phyloP scores from a whole-genome alignment of 2,888 invertebrate genomes.

The Lasiommata megera region DNA sequence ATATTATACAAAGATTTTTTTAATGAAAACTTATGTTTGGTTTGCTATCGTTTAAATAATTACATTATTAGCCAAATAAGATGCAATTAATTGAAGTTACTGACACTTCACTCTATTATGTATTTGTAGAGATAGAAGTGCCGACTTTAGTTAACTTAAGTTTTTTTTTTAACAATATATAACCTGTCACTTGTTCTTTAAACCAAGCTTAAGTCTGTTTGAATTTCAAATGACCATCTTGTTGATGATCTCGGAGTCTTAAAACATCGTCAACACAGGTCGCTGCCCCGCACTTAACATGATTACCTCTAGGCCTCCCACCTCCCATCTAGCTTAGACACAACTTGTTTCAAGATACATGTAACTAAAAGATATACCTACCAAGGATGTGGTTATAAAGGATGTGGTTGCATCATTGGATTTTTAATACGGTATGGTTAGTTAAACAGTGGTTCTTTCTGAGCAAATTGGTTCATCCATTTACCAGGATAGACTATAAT shows the following conservation, averaged over 20 bases:
- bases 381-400: slow-evolving; percentile 11
- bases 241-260: slow-evolving; percentile 1
- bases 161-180: not conserved
- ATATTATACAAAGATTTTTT: too few species aligned
- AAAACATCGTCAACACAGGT: slow-evolving; percentile 25
- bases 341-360: slow-evolving; percentile 23
- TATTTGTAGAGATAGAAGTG: too few species aligned
- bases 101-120: too few species aligned
- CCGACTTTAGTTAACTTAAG: too few species aligned
- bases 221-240: not conserved
- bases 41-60: too few species aligned
- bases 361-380: not conserved
- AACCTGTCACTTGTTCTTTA: not conserved
- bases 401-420: not conserved
- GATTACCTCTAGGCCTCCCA: slow-evolving; percentile 31
- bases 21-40: too few species aligned
- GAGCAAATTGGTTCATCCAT: too few species aligned
- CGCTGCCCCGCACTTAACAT: slow-evolving; percentile 33
- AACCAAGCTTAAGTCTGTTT: not conserved
- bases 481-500: too few species aligned
- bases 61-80: too few species aligned
- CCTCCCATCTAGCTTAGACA: slow-evolving; percentile 14
- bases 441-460: too few species aligned
- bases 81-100: too few species aligned
- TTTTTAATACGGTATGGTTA: not conserved